phyloP scores from a whole-genome alignment of 2,888 invertebrate species.

The Diadegma fenestrale region DNA sequence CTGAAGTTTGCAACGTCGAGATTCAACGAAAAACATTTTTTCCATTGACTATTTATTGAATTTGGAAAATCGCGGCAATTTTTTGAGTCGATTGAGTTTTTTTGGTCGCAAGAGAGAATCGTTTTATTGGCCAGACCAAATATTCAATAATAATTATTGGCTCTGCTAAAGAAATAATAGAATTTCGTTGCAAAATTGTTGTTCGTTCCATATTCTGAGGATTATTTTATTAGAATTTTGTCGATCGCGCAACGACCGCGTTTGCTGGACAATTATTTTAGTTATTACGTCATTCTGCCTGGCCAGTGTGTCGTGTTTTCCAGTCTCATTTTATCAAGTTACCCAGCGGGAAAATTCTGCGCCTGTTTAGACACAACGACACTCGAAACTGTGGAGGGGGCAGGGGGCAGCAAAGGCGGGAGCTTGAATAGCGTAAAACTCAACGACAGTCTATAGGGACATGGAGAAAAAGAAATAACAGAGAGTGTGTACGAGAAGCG shows the following conservation, averaged over 20 bases:
- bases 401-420: neutral
- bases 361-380: slow-evolving; percentile 30
- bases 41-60: too few species aligned
- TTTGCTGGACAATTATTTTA: slow-evolving; percentile 5
- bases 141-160: too few species aligned
- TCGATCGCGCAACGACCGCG: neutral
- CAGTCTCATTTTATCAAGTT: slow-evolving; percentile 56
- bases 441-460: slow-evolving; percentile 45
- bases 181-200: neutral
- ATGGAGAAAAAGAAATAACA: slow-evolving; percentile 43
- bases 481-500: slow-evolving; percentile 37
- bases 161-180: too few species aligned
- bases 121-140: too few species aligned
- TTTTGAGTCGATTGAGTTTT: too few species aligned
- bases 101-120: too few species aligned
- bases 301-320: slow-evolving; percentile 33
- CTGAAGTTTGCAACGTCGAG: neutral
- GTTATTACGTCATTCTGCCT: slow-evolving; percentile 35
- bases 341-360: slow-evolving; percentile 42
- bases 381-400: neutral
- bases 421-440: slow-evolving; percentile 44
- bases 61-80: too few species aligned
- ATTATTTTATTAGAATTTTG: neutral
- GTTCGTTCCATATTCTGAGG: neutral
- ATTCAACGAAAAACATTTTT: too few species aligned